Conservation (phyloP, 2,797 vertebrate species). For the Phyllotis vaccarum region DNA sequence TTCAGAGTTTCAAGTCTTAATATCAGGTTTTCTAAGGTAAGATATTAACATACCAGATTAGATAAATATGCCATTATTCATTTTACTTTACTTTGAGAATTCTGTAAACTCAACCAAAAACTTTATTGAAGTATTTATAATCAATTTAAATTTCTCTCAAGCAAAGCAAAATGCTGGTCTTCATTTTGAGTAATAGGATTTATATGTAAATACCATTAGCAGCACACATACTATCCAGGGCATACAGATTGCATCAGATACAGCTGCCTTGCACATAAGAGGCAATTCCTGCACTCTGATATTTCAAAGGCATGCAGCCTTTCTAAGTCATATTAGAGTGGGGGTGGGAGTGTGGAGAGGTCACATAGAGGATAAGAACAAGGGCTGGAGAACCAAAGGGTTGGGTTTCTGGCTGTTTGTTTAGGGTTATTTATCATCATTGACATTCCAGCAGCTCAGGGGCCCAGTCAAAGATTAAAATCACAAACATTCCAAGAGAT, state of each 20-base stretch:
- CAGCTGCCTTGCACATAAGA: not conserved
- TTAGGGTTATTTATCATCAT: slow-evolving; percentile 73
- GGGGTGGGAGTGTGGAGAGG: not conserved
- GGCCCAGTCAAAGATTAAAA: slow-evolving; percentile 72
- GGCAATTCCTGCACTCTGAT: not conserved
- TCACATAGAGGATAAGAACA: not conserved
- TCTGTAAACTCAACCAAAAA: slow-evolving; percentile 7
- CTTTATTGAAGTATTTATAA: slow-evolving; percentile 66
- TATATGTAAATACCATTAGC: not conserved
- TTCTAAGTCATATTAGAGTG: not conserved
- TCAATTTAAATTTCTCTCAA: slow-evolving; percentile 63
- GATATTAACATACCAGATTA: slow-evolving; percentile 69
- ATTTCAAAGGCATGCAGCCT: not conserved
- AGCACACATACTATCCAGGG: not conserved
- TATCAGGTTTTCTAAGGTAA: slow-evolving; percentile 88
- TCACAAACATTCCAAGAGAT: slow-evolving; percentile 74
- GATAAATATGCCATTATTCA: slow-evolving; percentile 63
- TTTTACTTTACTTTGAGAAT: slow-evolving; percentile 60
- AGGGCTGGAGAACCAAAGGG: not conserved
- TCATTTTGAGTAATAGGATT: slow-evolving; percentile 55
- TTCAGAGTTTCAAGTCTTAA: slow-evolving; percentile 83
- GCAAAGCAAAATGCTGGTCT: slow-evolving; percentile 35
- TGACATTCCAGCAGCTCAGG: slow-evolving; percentile 73
- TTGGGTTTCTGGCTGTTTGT: slow-evolving; percentile 59
- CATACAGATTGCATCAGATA: not conserved